Evolutionary conservation across 2,113 vertebrate species (phyloP).

Genomic region (Gobius niger): DNA sequence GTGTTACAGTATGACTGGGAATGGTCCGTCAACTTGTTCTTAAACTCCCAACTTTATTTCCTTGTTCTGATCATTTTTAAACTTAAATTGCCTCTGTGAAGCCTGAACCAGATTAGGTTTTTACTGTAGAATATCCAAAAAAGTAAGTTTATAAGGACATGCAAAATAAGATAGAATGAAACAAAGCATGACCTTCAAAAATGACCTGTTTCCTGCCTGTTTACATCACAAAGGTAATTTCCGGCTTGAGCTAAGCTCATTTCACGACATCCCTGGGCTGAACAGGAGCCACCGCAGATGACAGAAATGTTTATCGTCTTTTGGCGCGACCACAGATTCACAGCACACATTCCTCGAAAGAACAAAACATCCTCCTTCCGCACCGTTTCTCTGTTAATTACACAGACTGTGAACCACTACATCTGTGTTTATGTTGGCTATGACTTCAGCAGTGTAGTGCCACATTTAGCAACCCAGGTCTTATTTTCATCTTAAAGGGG

Average conservation of each 20-base stretch:
- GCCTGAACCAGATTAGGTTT: too few species aligned
- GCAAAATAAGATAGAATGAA: too few species aligned
- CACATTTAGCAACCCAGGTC: neutral
- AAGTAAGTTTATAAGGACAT: too few species aligned
- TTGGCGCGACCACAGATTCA: neutral
- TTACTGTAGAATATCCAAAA: too few species aligned
- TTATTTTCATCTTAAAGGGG: neutral
- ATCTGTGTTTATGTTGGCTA: constrained; percentile 1
- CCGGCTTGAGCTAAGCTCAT: neutral
- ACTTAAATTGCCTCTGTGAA: too few species aligned
- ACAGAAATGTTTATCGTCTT: constrained; percentile 4
- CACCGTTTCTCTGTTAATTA: neutral
- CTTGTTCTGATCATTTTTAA: too few species aligned
- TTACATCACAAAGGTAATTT: neutral
- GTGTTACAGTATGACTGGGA: too few species aligned
- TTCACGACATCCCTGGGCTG: neutral
- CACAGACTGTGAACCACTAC: neutral
- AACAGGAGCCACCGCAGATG: constrained; percentile 1
- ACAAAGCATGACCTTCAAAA: too few species aligned
- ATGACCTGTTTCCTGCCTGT: neutral
- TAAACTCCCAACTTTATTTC: too few species aligned
- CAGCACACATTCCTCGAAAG: constrained; percentile 10
- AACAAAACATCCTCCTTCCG: constrained; percentile 8
- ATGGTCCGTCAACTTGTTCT: too few species aligned
- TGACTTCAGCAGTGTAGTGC: neutral